phyloP scores from a whole-genome alignment of 2,888 invertebrate species.

The Polyommatus icarus region DNA sequence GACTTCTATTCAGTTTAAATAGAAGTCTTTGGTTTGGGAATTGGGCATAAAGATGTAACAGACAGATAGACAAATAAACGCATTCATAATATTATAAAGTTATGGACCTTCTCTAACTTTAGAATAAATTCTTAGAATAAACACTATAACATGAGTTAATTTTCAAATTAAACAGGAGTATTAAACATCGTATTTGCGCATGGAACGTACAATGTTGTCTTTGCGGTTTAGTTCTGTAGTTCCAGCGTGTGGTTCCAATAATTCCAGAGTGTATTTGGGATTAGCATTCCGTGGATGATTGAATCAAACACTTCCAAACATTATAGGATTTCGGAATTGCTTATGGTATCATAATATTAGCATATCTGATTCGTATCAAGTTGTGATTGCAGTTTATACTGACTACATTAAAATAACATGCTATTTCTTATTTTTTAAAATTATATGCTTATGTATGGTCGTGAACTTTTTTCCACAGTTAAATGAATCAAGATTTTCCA shows the following conservation, averaged over 20 bases:
- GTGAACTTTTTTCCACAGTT: too few species aligned
- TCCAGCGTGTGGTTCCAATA: conserved; percentile 3
- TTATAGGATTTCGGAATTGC: background rate
- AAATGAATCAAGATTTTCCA: too few species aligned
- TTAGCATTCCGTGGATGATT: conserved; percentile 4
- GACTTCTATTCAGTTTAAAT: too few species aligned
- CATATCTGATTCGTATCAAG: background rate
- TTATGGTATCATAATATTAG: conserved; percentile 7
- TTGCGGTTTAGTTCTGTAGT: background rate
- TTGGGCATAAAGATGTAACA: too few species aligned
- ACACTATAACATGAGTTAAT: background rate
- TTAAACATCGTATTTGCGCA: background rate
- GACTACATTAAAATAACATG: too few species aligned
- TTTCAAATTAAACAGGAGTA: background rate
- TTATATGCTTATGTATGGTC: too few species aligned
- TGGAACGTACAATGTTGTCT: conserved; percentile 6
- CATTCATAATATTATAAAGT: too few species aligned
- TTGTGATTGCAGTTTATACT: background rate
- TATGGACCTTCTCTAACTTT: too few species aligned
- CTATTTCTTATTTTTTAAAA: too few species aligned
- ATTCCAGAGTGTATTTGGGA: conserved; percentile 5
- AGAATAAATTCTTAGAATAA: background rate
- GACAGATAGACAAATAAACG: too few species aligned
- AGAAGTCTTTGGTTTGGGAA: too few species aligned
- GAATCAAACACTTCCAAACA: conserved; percentile 15